phyloP scores from a whole-genome alignment of 1,140 invertebrate species.

The Chironomus striatipennis region DNA sequence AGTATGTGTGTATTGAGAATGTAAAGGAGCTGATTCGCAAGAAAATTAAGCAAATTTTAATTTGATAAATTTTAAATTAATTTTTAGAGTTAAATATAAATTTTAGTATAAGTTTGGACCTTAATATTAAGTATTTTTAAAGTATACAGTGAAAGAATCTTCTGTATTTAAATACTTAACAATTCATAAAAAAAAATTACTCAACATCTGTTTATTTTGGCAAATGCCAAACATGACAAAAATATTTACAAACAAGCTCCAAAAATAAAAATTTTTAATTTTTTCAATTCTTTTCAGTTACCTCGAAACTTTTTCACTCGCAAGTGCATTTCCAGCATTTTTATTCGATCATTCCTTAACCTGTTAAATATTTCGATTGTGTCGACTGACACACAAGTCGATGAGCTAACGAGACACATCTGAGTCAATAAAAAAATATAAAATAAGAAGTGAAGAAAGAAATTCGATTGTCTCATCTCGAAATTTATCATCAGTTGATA shows the following conservation, averaged over 20 bases:
- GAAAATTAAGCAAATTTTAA: too few relatives aligned
- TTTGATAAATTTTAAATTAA: too few relatives aligned
- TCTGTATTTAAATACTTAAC: too few relatives aligned
- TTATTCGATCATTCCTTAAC: background rate
- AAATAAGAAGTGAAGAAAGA: background rate
- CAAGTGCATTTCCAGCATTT: background rate
- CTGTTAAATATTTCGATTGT: background rate
- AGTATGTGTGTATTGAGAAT: too few relatives aligned
- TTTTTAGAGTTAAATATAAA: too few relatives aligned
- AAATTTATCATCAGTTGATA: background rate
- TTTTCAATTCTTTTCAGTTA: background rate
- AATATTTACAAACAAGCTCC: background rate
- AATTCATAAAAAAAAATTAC: too few relatives aligned
- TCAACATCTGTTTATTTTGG: background rate
- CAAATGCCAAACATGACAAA: background rate
- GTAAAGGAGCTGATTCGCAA: too few relatives aligned
- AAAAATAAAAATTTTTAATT: background rate
- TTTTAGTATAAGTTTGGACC: too few relatives aligned
- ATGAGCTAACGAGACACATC: background rate
- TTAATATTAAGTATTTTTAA: too few relatives aligned
- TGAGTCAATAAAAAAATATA: conserved; percentile 21
- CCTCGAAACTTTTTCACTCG: too few relatives aligned
- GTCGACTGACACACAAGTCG: background rate
- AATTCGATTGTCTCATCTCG: background rate
- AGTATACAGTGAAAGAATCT: too few relatives aligned